Percentiles rank a stretch among this genome's conserved stretches.
Evolutionary conservation across 64 coral and sea anemone species (phyloP).

Genomic region (Pocillopora verrucosa): DNA sequence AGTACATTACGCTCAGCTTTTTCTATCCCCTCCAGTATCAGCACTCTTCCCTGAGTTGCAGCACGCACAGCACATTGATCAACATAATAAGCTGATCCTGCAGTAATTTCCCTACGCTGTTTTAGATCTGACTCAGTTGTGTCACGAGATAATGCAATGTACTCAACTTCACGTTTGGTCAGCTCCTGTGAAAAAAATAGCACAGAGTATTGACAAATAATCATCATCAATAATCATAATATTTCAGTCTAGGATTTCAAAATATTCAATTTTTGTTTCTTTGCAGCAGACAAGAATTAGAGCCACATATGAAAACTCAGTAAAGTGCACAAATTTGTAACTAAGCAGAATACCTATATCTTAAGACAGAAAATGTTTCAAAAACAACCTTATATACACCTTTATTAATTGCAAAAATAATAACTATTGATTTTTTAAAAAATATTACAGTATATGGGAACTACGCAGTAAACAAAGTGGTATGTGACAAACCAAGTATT

Average conservation of each 20-base stretch:
- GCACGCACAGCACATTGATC: constrained; percentile 97
- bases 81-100: constrained; percentile 86
- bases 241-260: not conserved
- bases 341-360: too few species aligned
- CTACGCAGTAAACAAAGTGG: not conserved
- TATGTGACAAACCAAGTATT: constrained; percentile 72
- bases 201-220: too few species aligned
- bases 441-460: too few species aligned
- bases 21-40: constrained; percentile 95
- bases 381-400: too few species aligned
- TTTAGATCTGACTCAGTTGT: constrained; percentile 97
- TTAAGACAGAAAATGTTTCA: too few species aligned
- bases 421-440: too few species aligned
- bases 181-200: constrained; percentile 65
- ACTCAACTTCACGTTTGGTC: constrained; percentile 92
- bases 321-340: too few species aligned
- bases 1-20: constrained; percentile 98
- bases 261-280: too few species aligned
- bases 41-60: constrained; percentile 77
- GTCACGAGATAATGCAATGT: constrained; percentile 87
- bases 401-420: too few species aligned
- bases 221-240: not conserved
- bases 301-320: too few species aligned
- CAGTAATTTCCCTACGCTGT: constrained; percentile 89
- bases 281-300: too few species aligned